Evolutionary conservation across 2,888 invertebrate genomes (phyloP).

Genomic region (Acrobasis suavella): DNA sequence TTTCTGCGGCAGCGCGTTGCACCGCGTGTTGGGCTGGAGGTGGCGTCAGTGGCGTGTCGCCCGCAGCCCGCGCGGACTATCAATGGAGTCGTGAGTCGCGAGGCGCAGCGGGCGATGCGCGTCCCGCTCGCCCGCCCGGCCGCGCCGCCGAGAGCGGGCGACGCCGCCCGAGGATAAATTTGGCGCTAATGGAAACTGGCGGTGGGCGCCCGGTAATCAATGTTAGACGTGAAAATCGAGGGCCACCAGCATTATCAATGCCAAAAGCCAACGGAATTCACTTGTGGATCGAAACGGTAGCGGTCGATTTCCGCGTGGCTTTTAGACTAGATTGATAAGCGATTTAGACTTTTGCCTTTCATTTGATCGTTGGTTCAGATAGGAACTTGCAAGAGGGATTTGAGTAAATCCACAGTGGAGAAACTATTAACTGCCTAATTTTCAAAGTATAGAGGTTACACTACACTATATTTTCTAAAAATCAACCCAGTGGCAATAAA

Average conservation of each 20-base stretch:
- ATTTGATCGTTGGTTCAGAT: too few relatives aligned
- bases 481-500: too few relatives aligned
- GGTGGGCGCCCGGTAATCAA: constrained; percentile 76
- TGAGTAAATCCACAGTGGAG: too few relatives aligned
- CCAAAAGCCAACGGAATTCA: constrained; percentile 33
- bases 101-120: constrained; percentile 49
- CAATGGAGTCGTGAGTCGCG: constrained; percentile 53
- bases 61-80: constrained; percentile 73
- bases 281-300: constrained; percentile 25
- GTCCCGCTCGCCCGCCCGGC: constrained; percentile 60
- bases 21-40: constrained; percentile 54
- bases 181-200: constrained; percentile 77
- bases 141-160: constrained; percentile 59
- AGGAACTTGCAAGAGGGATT: too few relatives aligned
- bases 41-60: constrained; percentile 56
- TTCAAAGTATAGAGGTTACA: too few relatives aligned
- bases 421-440: too few relatives aligned
- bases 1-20: constrained; percentile 51
- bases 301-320: constrained; percentile 20
- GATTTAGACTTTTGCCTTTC: background rate
- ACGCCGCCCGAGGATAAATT: constrained; percentile 77
- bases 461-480: too few relatives aligned
- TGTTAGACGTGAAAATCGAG: constrained; percentile 72
- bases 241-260: constrained; percentile 52
- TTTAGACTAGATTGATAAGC: background rate